Evolutionary conservation across 1,140 invertebrate genomes (phyloP), one percentile per base, ranked within the genome.

Genomic region (Eufriesea mexicana): DNA sequence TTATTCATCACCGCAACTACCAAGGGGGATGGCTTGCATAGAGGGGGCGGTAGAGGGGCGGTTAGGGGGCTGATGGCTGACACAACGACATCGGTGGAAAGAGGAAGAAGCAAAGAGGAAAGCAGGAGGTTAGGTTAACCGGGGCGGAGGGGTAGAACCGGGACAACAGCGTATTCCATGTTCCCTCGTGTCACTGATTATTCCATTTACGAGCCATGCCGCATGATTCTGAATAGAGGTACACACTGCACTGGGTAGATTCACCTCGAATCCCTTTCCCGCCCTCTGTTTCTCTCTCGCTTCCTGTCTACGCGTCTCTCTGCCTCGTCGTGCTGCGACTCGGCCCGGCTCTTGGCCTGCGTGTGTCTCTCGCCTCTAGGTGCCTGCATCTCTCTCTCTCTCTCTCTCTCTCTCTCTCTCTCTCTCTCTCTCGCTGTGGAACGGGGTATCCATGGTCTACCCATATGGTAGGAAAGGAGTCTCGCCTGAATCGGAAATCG

Each of bases 181-280:
- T 89, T 89, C 91, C 89, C 89, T 91, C 92, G 91, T 92, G 90
- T 93, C 90, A 89, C 92, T 93, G 92, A 93, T 93, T 92, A 93
- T 93, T 93, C 91, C 92, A 92, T 92, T 93, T 91, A 88, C 88
- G 84, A 91, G 86, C 86, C 87, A 87, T 90, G 89, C 88, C 87
- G 88, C 84, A 89, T 90, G 90, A 92, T 86, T 92, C 83, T 92
- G 91, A 92, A 92, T 92, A 92, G 86, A 72, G 87, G 83, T 90
- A 84, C 89, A 91, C 90, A 89, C 78, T 84, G 79, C 79, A 42
- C 73, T n/a, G 72, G 72, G 62, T 82, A 82, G 79, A 76, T 82
- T 76, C 79, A 82, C 70, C 80, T 42, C 67, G 74, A 84, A 79
- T 57, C 76, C 81, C 64, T 73, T 86, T 70, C 45, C 80, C 66